Evolutionary conservation across 2,113 vertebrate genomes (phyloP).

Genomic region (Oncorhynchus masou): DNA sequence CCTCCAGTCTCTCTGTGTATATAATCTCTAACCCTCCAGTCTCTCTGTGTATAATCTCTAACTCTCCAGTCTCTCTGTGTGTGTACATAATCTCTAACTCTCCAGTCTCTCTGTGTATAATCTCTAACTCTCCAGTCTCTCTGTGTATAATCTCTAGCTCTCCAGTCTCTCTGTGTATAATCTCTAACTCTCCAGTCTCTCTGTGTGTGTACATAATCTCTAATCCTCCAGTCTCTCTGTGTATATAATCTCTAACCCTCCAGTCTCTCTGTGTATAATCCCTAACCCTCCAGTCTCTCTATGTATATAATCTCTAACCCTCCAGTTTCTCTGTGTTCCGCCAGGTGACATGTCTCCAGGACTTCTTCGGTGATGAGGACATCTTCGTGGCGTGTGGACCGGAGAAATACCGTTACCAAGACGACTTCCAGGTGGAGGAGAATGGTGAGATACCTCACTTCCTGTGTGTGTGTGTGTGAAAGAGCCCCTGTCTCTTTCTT

Average conservation of each 20-base stretch:
- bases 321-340: background rate
- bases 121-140: no score
- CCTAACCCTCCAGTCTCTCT: background rate
- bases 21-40: no score
- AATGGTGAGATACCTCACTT: constrained; percentile 76
- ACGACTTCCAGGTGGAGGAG: constrained; percentile 95
- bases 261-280: background rate
- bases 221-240: background rate
- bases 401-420: constrained; percentile 94
- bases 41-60: no score
- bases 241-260: background rate
- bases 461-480: background rate
- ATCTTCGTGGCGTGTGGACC: constrained; percentile 95
- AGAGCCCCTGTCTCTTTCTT: background rate
- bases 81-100: no score
- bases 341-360: constrained; percentile 92
- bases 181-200: background rate
- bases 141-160: no score
- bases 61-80: no score
- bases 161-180: background rate
- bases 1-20: no score
- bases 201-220: background rate
- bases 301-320: background rate
- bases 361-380: constrained; percentile 97
- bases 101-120: background rate